Conservation (phyloP, 2,113 vertebrate species). For the Scomber colias region DNA sequence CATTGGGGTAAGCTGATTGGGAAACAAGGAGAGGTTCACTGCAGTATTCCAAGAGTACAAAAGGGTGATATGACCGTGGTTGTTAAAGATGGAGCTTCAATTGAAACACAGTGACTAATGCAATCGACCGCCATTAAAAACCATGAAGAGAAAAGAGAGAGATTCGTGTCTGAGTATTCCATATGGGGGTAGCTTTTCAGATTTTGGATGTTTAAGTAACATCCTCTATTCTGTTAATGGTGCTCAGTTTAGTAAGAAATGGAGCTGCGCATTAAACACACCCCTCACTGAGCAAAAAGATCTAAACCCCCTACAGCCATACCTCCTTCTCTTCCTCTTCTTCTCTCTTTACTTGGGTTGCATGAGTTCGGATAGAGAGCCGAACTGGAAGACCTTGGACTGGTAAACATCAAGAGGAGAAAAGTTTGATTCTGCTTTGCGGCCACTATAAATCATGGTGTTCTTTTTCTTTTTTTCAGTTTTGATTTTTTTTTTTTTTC, state of each 20-base stretch:
- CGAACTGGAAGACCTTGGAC: constrained; percentile 83
- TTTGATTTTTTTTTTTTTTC: constrained; percentile 28
- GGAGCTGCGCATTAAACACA: constrained; percentile 11
- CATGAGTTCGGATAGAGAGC: constrained; percentile 61
- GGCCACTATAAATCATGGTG: constrained; percentile 45
- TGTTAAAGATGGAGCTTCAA: constrained; percentile 61
- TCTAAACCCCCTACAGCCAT: constrained; percentile 19
- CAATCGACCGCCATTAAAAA: constrained; percentile 55
- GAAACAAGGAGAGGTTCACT: constrained; percentile 54
- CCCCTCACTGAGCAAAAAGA: constrained; percentile 29
- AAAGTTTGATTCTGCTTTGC: constrained; percentile 62
- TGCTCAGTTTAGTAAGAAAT: constrained; percentile 35
- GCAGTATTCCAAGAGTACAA: constrained; percentile 70
- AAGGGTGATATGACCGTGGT: constrained; percentile 67
- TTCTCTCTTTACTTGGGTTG: constrained; percentile 59
- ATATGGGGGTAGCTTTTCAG: constrained; percentile 22
- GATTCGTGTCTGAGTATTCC: constrained; percentile 38
- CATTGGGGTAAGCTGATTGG: constrained; percentile 69
- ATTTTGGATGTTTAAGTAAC: constrained; percentile 33
- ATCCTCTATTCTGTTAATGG: constrained; percentile 45
- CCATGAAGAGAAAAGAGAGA: constrained; percentile 57
- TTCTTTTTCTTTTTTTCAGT: constrained; percentile 17
- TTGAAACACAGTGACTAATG: constrained; percentile 68
- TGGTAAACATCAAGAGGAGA: constrained; percentile 77
- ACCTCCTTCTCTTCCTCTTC: constrained; percentile 40